These are phyloP conservation scores for Onychomys arenicola DNA, from an alignment of 2,797 vertebrate genomes.

Conservation along the genomic window DNA sequence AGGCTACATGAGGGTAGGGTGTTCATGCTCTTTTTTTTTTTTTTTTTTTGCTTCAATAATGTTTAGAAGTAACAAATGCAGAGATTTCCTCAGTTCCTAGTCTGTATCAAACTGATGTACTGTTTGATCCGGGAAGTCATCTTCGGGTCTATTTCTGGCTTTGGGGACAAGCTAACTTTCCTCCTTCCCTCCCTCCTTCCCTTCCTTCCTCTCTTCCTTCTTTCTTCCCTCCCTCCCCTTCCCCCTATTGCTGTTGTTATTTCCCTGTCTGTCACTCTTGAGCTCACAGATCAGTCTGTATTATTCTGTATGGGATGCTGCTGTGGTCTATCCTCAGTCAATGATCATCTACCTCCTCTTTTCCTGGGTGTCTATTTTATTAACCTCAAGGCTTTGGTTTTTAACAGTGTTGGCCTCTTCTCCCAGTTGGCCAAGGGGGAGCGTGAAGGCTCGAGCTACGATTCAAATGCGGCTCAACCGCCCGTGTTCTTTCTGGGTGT, in stretches of 20 bases:
- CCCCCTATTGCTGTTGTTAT: background rate
- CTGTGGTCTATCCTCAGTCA: background rate
- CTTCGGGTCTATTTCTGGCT: background rate
- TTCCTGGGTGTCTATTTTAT: background rate
- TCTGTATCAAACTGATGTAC: background rate
- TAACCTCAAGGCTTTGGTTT: background rate
- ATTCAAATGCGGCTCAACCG: background rate
- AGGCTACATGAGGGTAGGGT: background rate
- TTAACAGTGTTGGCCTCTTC: background rate
- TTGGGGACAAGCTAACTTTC: background rate
- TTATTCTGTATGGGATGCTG: background rate
- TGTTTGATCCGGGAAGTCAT: background rate
- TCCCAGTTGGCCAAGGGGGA: background rate
- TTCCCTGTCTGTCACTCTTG: background rate
- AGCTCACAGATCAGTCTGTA: background rate
- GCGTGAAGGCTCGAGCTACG: background rate
- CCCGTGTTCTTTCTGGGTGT: background rate
- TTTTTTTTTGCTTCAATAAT: background rate
- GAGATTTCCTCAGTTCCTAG: background rate
- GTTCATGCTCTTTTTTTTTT: background rate
- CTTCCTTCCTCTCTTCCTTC: background rate
- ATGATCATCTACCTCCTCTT: background rate
- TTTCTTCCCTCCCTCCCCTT: rapidly evolving
- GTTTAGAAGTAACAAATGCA: background rate
- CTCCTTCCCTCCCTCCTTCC: too few species aligned